A percentile compares a stretch with the other conserved stretches of the same genome.
Evolutionary conservation across 2,888 invertebrate genomes (phyloP).

Genomic region (Yponomeuta sedellus): DNA sequence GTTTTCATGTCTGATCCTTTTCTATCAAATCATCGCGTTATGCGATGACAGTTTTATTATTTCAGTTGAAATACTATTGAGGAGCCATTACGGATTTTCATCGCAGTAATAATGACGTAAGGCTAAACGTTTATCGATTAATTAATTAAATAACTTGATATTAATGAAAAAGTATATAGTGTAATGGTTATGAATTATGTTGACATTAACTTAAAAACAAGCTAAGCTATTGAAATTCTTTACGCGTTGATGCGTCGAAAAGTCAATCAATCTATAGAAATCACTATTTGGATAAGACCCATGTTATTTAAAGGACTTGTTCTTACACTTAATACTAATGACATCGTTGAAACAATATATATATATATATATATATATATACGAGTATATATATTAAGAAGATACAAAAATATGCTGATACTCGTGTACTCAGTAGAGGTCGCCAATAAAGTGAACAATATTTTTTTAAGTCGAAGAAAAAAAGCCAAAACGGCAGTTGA

Average conservation of each 20-base stretch:
- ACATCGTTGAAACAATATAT: background rate
- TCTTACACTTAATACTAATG: background rate
- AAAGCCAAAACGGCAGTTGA: constrained; percentile 36
- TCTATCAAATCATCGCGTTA: constrained; percentile 29
- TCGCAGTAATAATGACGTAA: background rate
- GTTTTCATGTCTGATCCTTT: constrained; percentile 40
- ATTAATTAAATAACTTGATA: too few species aligned
- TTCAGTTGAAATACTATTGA: background rate
- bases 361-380: background rate
- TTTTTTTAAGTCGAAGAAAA: constrained; percentile 37
- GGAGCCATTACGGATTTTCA: background rate
- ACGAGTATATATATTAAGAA: background rate
- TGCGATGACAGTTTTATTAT: constrained; percentile 12
- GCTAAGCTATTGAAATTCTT: background rate
- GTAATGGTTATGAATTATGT: too few species aligned
- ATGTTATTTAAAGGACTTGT: background rate
- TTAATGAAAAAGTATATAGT: too few species aligned
- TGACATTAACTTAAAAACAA: too few species aligned
- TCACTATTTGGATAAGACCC: background rate
- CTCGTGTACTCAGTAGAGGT: constrained; percentile 20
- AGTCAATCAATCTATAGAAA: background rate
- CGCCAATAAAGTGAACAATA: constrained; percentile 38
- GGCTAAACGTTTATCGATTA: too few species aligned
- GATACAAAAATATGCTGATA: background rate
- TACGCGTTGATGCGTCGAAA: background rate